Evolutionary conservation across 2,888 invertebrate genomes (phyloP), one percentile per base, ranked within the genome.

Genomic region (Gonocerus acuteangulatus): DNA sequence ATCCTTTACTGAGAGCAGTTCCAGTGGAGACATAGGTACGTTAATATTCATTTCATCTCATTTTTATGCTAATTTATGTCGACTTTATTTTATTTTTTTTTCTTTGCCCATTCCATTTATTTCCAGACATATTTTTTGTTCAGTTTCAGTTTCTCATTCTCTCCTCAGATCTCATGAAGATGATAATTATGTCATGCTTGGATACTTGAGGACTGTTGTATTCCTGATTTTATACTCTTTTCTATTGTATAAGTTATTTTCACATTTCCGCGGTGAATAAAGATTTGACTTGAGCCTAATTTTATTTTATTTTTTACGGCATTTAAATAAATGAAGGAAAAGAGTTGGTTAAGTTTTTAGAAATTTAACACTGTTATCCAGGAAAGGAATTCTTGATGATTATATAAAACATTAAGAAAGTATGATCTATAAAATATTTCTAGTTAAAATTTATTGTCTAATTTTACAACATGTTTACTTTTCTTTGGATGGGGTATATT

Each of bases 1-100:
- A 64, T 94, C 94, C 74, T 95, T 93, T 78, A 95, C 95, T 39
- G 93, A 95, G 76, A 95, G 95, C 71, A 95, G 95, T 77, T 92
- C 93, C 77, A 90, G 90, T 78, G 86, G 86, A 70, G 90, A 91
- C 77, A 85, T 86, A 79, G 87, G 87, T 85, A 78, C 82, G 83
- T 77, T 54, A 22, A 11, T 9, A 51, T 51, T 34, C 9, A 27
- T 27, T 27, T 27, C n/a, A n/a, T n/a, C n/a, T n/a, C n/a, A n/a
- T n/a, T n/a, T n/a, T n/a, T n/a, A n/a, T n/a, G n/a, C n/a, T n/a
- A n/a, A n/a, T n/a, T n/a, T n/a, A n/a, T n/a, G n/a, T n/a, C n/a
- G 27, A 6, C 9, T 27, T 27, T 27, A 4, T 27, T 27, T 27
- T 27, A 27, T 27, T 6, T 27, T 27, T 27, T 9, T 6, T 6